Percentiles rank a stretch among this genome's conserved stretches.
Evolutionary conservation across 1,140 invertebrate genomes (phyloP).

Genomic region (Hyles euphorbiae): DNA sequence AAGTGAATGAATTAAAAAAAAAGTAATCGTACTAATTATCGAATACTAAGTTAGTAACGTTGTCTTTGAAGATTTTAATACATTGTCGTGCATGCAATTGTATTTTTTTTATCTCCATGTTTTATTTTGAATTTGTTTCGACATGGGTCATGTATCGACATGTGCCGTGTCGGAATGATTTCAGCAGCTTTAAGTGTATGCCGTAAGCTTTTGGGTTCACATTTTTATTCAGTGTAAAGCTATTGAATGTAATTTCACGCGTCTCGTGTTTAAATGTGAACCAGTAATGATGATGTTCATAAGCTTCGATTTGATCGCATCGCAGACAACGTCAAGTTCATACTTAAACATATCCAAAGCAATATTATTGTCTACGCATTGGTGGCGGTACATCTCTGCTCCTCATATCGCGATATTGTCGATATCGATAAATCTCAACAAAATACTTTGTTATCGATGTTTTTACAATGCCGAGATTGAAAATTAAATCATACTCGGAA

Average conservation of each 20-base stretch:
- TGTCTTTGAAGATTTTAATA: constrained; percentile 46
- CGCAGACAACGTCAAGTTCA: constrained; percentile 46
- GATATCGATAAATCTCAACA: too few relatives aligned
- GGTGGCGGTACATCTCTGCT: constrained; percentile 44
- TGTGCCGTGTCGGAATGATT: constrained; percentile 30
- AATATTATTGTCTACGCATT: constrained; percentile 59
- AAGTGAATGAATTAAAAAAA: constrained; percentile 15
- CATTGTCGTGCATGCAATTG: constrained; percentile 64
- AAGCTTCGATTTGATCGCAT: constrained; percentile 46
- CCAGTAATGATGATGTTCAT: constrained; percentile 37
- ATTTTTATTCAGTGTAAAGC: constrained; percentile 28
- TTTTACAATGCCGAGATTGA: too few relatives aligned
- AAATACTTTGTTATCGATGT: too few relatives aligned
- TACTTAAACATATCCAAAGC: constrained; percentile 52
- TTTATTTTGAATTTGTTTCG: constrained; percentile 39
- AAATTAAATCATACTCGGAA: too few relatives aligned
- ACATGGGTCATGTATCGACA: not conserved
- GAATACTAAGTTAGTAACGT: constrained; percentile 17
- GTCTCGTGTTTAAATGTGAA: constrained; percentile 33
- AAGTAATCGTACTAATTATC: constrained; percentile 25
- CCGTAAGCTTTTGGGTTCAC: constrained; percentile 47
- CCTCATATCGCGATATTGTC: too few relatives aligned
- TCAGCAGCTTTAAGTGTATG: constrained; percentile 63
- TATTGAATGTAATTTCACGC: constrained; percentile 14
- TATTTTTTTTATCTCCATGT: constrained; percentile 54